phyloP scores from a whole-genome alignment of 2,113 vertebrate genomes.

The Melanocharis versteri region DNA sequence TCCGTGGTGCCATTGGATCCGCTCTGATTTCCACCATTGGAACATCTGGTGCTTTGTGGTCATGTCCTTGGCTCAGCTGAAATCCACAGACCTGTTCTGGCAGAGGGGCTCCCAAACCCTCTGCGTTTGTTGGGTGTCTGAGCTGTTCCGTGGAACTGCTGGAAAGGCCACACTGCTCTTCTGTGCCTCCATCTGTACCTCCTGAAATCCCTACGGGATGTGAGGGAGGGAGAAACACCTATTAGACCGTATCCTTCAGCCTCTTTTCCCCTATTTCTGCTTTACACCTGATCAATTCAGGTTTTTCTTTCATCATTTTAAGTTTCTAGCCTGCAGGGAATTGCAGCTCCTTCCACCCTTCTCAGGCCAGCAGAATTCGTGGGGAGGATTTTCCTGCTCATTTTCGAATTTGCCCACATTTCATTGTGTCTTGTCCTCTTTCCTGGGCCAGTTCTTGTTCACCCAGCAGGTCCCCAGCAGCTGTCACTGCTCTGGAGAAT shows the following conservation, averaged over 20 bases:
- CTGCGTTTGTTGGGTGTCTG: rapidly evolving
- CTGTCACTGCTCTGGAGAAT: not conserved
- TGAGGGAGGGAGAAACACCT: not conserved
- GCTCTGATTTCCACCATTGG: not conserved
- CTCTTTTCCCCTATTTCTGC: not conserved
- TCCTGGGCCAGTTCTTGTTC: not conserved
- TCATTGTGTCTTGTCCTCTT: not conserved
- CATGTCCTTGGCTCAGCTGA: not conserved
- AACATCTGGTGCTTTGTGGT: not conserved
- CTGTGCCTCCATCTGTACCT: not conserved
- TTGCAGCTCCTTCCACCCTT: not conserved
- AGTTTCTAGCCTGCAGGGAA: not conserved
- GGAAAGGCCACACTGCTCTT: rapidly evolving
- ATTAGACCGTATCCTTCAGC: not conserved
- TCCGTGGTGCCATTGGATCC: not conserved
- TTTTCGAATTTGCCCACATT: rapidly evolving
- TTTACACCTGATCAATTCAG: not conserved
- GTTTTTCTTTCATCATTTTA: not conserved
- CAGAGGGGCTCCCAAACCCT: not conserved
- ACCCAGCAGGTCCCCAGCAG: not conserved
- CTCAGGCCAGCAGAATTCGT: not conserved
- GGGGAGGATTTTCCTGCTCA: not conserved
- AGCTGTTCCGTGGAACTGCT: rapidly evolving
- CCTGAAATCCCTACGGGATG: rapidly evolving
- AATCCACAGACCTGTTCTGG: not conserved